Evolutionary conservation across 2,797 vertebrate genomes (phyloP).

Genomic region (Valencia hispanica): DNA sequence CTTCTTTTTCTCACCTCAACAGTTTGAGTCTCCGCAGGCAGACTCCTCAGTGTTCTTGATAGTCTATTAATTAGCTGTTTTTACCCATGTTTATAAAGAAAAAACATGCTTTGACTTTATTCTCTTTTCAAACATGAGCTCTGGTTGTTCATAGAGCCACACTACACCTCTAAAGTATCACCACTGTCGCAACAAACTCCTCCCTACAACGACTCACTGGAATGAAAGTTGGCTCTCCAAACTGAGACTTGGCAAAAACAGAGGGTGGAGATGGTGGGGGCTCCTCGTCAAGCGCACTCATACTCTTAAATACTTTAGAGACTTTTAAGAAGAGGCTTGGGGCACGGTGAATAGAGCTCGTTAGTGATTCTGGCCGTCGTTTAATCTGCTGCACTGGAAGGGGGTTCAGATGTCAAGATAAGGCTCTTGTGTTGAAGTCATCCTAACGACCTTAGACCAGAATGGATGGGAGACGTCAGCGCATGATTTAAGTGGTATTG

Average conservation of each 20-base stretch:
- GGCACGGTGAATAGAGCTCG: slow-evolving; percentile 7
- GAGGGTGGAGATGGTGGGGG: not conserved
- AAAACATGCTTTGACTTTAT: not conserved
- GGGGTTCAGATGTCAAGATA: slow-evolving; percentile 46
- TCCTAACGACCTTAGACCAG: slow-evolving; percentile 24
- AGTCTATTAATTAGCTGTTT: slow-evolving; percentile 22
- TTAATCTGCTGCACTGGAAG: slow-evolving; percentile 36
- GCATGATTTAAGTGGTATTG: slow-evolving; percentile 52
- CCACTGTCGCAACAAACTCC: not conserved
- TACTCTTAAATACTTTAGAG: slow-evolving; percentile 63
- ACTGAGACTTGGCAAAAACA: slow-evolving; percentile 44
- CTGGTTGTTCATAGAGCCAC: slow-evolving; percentile 39
- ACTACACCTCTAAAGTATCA: slow-evolving; percentile 21
- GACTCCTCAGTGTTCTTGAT: slow-evolving; percentile 14
- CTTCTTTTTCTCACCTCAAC: slow-evolving; percentile 18
- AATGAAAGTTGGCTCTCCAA: slow-evolving; percentile 52
- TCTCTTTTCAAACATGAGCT: not conserved
- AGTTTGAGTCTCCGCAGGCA: slow-evolving; percentile 6
- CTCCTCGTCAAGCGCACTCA: slow-evolving; percentile 57
- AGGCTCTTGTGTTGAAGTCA: slow-evolving; percentile 21
- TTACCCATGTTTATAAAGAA: not conserved
- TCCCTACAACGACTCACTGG: slow-evolving; percentile 22
- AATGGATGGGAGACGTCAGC: slow-evolving; percentile 14
- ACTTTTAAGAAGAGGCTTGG: slow-evolving; percentile 41
- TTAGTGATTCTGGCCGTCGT: slow-evolving; percentile 47